Evolutionary conservation across 2,113 vertebrate genomes (phyloP).

Genomic region (Marcusenius ussheri): DNA sequence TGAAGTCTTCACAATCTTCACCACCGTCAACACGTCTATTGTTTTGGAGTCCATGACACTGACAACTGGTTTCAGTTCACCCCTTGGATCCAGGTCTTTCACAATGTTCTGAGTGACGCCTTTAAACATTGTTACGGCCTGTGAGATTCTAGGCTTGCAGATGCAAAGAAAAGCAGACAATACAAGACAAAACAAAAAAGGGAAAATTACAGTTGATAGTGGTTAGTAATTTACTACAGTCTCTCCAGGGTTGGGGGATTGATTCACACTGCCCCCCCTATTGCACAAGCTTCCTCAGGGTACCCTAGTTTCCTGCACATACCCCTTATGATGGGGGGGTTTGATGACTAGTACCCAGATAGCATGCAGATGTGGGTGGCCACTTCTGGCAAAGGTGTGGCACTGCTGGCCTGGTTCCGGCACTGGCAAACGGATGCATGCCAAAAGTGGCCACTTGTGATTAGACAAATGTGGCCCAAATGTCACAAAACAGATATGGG

Average conservation of each 20-base stretch:
- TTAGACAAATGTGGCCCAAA: no score
- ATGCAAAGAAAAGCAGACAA: neutral
- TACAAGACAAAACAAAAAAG: neutral
- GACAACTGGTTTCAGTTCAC: neutral
- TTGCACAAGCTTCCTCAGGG: neutral
- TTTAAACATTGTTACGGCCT: constrained; percentile 10
- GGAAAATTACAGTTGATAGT: no score
- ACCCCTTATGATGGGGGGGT: no score
- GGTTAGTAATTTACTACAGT: neutral
- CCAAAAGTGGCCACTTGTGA: no score
- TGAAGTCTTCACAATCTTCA: neutral
- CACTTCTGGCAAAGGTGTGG: no score
- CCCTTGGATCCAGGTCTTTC: neutral
- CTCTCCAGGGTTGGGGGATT: neutral
- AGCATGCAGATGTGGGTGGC: no score
- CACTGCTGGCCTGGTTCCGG: no score
- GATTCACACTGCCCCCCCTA: no score
- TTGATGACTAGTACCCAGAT: no score
- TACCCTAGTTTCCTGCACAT: neutral
- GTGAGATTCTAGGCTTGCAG: neutral
- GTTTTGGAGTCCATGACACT: neutral
- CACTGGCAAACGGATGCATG: no score
- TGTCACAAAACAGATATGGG: no score
- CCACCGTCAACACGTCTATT: neutral
- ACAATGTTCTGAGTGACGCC: neutral